phyloP scores from a whole-genome alignment of 2,113 vertebrate species.

The Ophthalmolycus amberensis region DNA sequence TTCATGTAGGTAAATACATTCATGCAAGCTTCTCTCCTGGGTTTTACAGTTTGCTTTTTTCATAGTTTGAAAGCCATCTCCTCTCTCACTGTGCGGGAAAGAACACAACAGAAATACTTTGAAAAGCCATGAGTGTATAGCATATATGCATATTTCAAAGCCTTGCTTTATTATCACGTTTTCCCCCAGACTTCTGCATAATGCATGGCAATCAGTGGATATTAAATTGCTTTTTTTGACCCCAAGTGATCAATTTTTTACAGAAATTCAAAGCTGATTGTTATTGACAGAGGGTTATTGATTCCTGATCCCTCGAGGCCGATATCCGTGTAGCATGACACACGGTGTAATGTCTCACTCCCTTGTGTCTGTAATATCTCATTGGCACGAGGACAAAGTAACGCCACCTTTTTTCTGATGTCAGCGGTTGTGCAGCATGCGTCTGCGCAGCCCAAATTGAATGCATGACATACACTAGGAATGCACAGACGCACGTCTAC shows the following conservation, averaged over 20 bases:
- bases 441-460: slow-evolving; percentile 6
- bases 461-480: slow-evolving; percentile 20
- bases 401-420: slow-evolving; percentile 39
- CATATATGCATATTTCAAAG: slow-evolving; percentile 37
- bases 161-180: neutral
- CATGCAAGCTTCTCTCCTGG: slow-evolving; percentile 55
- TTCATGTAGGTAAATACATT: slow-evolving; percentile 81
- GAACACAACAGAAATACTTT: slow-evolving; percentile 33
- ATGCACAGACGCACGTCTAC: slow-evolving; percentile 14
- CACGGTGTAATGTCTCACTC: slow-evolving; percentile 32
- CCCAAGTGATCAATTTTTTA: slow-evolving; percentile 27
- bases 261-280: slow-evolving; percentile 55
- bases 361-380: slow-evolving; percentile 48
- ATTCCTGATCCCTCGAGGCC: slow-evolving; percentile 45
- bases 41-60: slow-evolving; percentile 47
- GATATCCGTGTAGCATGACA: slow-evolving; percentile 35
- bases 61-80: slow-evolving; percentile 38
- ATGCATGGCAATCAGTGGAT: neutral
- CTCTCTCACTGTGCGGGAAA: slow-evolving; percentile 14
- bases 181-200: neutral
- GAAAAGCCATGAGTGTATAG: slow-evolving; percentile 39
- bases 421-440: slow-evolving; percentile 11
- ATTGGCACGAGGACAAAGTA: slow-evolving; percentile 13
- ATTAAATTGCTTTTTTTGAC: slow-evolving; percentile 4
- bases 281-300: slow-evolving; percentile 52